phyloP scores from a whole-genome alignment of 2,797 vertebrate species.

The Enteromius radiatus region DNA sequence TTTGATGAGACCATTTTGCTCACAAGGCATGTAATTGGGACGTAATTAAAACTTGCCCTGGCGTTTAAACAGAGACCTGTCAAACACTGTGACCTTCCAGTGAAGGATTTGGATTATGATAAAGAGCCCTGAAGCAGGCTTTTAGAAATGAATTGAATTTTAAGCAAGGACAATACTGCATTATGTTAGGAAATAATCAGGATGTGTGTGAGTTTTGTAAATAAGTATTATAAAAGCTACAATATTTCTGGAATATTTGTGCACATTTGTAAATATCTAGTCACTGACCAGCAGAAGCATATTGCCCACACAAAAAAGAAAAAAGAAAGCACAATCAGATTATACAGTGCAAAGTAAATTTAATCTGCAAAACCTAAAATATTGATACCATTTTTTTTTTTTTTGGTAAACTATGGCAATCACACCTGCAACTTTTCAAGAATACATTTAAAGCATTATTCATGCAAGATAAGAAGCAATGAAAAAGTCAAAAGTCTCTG shows the following conservation, averaged over 20 bases:
- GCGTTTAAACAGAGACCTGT: constrained; percentile 51
- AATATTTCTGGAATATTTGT: neutral
- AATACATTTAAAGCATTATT: no score
- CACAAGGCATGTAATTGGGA: constrained; percentile 58
- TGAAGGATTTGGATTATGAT: constrained; percentile 36
- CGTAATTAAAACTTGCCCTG: constrained; percentile 62
- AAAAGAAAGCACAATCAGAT: neutral
- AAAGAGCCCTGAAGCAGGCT: constrained; percentile 42
- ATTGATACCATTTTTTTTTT: no score
- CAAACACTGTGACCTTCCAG: constrained; percentile 55
- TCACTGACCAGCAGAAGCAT: neutral
- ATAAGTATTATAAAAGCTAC: neutral
- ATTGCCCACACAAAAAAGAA: neutral
- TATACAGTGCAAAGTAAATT: neutral
- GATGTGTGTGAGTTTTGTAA: neutral
- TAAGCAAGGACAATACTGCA: constrained; percentile 28
- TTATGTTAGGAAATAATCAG: constrained; percentile 26
- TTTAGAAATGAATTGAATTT: constrained; percentile 50
- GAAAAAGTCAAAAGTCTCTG: neutral
- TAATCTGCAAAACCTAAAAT: no score
- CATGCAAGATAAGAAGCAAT: neutral
- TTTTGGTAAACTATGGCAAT: no score
- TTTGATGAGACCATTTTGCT: constrained; percentile 59
- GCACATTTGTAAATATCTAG: neutral
- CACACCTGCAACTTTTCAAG: no score